These are phyloP conservation scores for Hypomecis punctinalis DNA, from an alignment of 2,888 invertebrate species.

Conservation along the genomic window DNA sequence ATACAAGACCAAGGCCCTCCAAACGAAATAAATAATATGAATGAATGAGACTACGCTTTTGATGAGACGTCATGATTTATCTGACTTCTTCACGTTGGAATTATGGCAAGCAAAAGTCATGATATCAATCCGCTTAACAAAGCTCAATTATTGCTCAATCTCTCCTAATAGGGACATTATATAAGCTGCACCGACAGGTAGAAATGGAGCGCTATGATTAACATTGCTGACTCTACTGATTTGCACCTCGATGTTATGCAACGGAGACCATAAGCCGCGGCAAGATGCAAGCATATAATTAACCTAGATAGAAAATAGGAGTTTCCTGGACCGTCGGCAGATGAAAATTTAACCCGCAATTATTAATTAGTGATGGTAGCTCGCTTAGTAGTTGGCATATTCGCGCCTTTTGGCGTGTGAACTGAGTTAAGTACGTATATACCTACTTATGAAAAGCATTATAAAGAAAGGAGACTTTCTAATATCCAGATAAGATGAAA, in stretches of 20 bases:
- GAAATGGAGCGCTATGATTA: constrained; percentile 49
- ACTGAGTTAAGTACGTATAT: too few species aligned
- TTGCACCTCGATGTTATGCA: constrained; percentile 53
- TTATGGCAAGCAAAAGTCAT: background rate
- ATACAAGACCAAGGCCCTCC: constrained; percentile 10
- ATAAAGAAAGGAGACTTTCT: too few species aligned
- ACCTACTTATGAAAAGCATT: too few species aligned
- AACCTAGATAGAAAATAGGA: constrained; percentile 45
- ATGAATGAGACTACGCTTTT: constrained; percentile 1
- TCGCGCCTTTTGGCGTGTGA: too few species aligned
- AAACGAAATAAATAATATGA: constrained; percentile 17
- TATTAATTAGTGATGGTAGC: background rate
- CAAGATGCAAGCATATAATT: constrained; percentile 43
- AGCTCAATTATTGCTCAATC: constrained; percentile 28
- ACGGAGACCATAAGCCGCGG: constrained; percentile 44
- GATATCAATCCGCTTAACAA: constrained; percentile 13
- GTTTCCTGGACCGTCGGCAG: constrained; percentile 28
- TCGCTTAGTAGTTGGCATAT: too few species aligned
- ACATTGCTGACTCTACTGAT: constrained; percentile 45
- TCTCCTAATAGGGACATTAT: constrained; percentile 41
- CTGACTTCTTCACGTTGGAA: background rate
- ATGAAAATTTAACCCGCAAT: constrained; percentile 26
- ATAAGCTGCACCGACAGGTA: constrained; percentile 49
- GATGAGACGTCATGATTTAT: background rate
- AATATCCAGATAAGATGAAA: too few species aligned